phyloP scores from a whole-genome alignment of 1,140 invertebrate genomes.

The Aphis craccivora region DNA sequence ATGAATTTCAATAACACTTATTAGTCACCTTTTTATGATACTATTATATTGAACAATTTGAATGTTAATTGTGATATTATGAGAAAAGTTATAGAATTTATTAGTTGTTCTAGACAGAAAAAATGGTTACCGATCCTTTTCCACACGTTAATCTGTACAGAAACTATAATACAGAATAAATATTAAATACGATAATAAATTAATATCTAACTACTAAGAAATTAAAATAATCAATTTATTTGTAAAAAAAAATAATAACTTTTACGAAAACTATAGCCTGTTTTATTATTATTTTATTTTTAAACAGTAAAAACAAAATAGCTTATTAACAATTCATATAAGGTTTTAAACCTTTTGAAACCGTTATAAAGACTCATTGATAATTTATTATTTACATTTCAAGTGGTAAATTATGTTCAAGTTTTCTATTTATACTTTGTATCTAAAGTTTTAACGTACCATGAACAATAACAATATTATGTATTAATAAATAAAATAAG shows the following conservation, averaged over 20 bases:
- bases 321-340: constrained; percentile 33
- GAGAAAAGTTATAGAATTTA: neutral
- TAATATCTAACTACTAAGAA: neutral
- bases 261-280: neutral
- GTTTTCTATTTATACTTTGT: neutral
- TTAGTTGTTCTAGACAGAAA: neutral
- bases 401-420: constrained; percentile 30
- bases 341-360: neutral
- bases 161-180: neutral
- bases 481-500: neutral
- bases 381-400: constrained; percentile 45
- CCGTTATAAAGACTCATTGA: neutral
- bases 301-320: constrained; percentile 26
- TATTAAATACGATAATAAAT: constrained; percentile 3
- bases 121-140: neutral
- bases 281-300: constrained; percentile 18
- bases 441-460: neutral
- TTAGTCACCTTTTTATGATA: neutral
- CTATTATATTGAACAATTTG: neutral
- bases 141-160: neutral
- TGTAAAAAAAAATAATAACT: neutral
- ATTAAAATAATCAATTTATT: constrained; percentile 38
- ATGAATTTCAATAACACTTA: neutral
- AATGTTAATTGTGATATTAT: neutral
- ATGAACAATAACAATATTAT: neutral